phyloP scores from a whole-genome alignment of 2,113 vertebrate genomes.

The Vireo altiloquus region DNA sequence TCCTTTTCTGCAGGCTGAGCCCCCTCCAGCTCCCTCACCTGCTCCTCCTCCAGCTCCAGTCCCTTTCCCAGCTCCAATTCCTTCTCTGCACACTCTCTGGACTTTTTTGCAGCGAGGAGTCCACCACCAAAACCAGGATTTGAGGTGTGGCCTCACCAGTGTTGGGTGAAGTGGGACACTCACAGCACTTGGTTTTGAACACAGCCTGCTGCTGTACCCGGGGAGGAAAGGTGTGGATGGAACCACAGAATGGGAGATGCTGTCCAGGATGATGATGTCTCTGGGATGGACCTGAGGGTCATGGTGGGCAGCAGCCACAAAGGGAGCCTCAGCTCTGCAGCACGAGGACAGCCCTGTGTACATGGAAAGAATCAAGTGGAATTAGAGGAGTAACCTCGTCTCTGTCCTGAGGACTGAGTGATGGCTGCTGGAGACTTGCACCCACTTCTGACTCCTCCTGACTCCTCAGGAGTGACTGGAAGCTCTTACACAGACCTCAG shows the following conservation, averaged over 20 bases:
- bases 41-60: neutral
- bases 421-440: neutral
- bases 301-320: fast-evolving
- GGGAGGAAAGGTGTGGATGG: neutral
- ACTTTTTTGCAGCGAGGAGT: neutral
- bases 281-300: neutral
- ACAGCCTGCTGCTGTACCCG: neutral
- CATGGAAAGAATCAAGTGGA: neutral
- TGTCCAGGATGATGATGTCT: neutral
- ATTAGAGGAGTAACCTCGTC: neutral
- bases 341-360: neutral
- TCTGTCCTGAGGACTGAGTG: neutral
- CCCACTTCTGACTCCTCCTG: neutral
- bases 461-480: neutral
- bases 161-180: neutral
- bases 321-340: neutral
- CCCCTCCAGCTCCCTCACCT: neutral
- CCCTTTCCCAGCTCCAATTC: neutral
- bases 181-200: fast-evolving
- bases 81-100: neutral
- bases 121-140: neutral
- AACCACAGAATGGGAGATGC: neutral
- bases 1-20: neutral
- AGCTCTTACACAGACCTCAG: neutral
- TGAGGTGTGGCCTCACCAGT: fast-evolving